Conservation (phyloP, 64 coral and sea anemone species). For the Stylophora pistillata region DNA sequence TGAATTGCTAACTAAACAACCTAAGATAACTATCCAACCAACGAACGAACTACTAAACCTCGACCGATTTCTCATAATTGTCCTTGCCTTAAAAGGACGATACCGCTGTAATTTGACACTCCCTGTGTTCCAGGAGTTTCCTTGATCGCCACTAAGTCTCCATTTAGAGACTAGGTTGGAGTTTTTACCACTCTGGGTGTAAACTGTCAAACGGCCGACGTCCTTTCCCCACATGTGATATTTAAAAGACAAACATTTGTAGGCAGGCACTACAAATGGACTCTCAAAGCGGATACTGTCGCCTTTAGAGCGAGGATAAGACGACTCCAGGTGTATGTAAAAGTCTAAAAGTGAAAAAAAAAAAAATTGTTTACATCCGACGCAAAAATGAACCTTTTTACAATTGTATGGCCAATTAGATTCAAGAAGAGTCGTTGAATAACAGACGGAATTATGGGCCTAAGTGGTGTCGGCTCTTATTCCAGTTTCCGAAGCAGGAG, state of each 20-base stretch:
- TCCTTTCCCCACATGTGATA: slow-evolving; percentile 53
- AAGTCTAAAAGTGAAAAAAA: not conserved
- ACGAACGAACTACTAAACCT: not conserved
- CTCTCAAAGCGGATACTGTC: slow-evolving; percentile 44
- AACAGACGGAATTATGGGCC: too few species aligned
- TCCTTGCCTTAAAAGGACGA: slow-evolving; percentile 54
- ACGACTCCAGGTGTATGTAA: slow-evolving; percentile 42
- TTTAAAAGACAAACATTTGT: slow-evolving; percentile 39
- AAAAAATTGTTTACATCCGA: not conserved
- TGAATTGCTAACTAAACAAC: not conserved
- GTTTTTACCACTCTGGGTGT: not conserved
- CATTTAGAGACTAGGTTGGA: slow-evolving; percentile 23
- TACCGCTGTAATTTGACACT: not conserved
- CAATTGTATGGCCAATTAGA: too few species aligned
- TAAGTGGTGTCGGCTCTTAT: too few species aligned
- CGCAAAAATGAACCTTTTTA: too few species aligned
- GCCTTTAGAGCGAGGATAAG: slow-evolving; percentile 24
- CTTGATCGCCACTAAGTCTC: slow-evolving; percentile 54
- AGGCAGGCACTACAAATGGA: slow-evolving; percentile 21
- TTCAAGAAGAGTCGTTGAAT: too few species aligned
- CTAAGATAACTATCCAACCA: not conserved
- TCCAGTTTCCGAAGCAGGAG: too few species aligned
- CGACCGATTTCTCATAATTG: not conserved
- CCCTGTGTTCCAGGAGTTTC: slow-evolving; percentile 42
- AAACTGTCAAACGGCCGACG: slow-evolving; percentile 53